Conservation (phyloP, 2,888 invertebrate genomes). For the Eucera pruinosa region DNA sequence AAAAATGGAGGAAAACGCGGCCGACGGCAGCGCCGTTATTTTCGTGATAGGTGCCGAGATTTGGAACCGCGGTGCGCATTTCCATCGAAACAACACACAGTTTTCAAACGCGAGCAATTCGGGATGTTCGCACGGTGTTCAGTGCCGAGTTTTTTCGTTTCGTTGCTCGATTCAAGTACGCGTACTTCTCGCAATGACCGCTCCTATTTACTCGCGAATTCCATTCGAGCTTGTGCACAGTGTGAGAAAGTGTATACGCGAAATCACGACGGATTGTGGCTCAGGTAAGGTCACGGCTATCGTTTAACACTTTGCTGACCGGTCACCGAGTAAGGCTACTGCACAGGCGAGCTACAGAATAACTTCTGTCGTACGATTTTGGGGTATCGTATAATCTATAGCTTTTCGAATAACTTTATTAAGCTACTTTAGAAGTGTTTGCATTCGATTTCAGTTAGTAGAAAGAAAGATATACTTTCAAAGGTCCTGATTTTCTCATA, state of each 20-base stretch:
- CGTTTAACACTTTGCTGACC: too few species aligned
- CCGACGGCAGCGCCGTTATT: slow-evolving; percentile 15
- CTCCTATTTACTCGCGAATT: slow-evolving; percentile 33
- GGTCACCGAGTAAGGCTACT: too few species aligned
- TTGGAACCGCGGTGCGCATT: slow-evolving; percentile 44
- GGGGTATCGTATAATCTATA: too few species aligned
- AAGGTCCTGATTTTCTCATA: too few species aligned
- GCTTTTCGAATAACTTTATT: too few species aligned
- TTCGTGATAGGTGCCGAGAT: slow-evolving; percentile 23
- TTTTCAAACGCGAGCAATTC: background rate
- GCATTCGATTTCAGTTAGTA: too few species aligned
- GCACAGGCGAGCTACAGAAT: too few species aligned
- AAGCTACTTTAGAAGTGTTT: too few species aligned
- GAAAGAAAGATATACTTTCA: too few species aligned
- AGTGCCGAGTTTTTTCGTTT: slow-evolving; percentile 10
- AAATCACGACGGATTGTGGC: slow-evolving; percentile 32
- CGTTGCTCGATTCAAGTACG: slow-evolving; percentile 4
- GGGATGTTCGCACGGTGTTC: background rate
- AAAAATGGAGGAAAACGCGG: background rate
- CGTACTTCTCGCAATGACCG: slow-evolving; percentile 66
- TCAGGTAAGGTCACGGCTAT: slow-evolving; percentile 44
- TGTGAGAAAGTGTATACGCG: slow-evolving; percentile 38
- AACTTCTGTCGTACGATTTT: too few species aligned
- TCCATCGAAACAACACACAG: background rate
- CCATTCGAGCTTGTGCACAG: slow-evolving; percentile 39